A percentile compares a stretch with the other conserved stretches of the same genome.
phyloP scores from a whole-genome alignment of 2,888 invertebrate genomes.

The Pyralis farinalis region DNA sequence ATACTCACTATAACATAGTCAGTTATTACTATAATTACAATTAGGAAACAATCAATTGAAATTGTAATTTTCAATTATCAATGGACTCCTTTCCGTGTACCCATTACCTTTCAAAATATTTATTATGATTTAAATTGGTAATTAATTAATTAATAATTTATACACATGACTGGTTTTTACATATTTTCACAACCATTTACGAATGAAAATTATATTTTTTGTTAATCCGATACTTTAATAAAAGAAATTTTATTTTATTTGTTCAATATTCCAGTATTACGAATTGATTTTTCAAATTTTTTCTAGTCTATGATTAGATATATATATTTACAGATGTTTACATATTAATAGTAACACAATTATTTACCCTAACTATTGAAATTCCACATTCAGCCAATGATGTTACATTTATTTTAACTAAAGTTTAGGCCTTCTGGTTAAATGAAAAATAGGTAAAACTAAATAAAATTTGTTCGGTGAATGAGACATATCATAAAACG shows the following conservation, averaged over 20 bases:
- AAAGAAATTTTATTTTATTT: not conserved
- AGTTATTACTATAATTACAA: slow-evolving; percentile 37
- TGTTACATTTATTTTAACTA: too few species aligned
- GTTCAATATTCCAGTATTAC: not conserved
- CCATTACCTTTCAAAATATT: slow-evolving; percentile 3
- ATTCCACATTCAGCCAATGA: too few species aligned
- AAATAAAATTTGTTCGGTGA: too few species aligned
- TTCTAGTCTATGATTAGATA: not conserved
- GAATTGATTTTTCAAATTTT: slow-evolving; percentile 2
- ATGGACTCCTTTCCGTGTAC: slow-evolving; percentile 9
- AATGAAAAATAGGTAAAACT: too few species aligned
- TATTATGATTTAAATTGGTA: slow-evolving; percentile 9
- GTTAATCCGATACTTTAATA: slow-evolving; percentile 4
- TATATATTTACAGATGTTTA: slow-evolving; percentile 40
- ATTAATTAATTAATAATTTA: slow-evolving; percentile 17
- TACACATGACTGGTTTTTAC: slow-evolving; percentile 26
- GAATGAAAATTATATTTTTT: slow-evolving; percentile 32
- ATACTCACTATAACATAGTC: slow-evolving; percentile 28
- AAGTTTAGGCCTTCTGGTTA: too few species aligned
- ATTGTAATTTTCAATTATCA: slow-evolving; percentile 5
- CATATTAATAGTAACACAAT: slow-evolving; percentile 41
- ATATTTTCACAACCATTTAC: slow-evolving; percentile 59
- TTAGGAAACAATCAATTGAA: slow-evolving; percentile 27
- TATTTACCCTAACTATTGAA: slow-evolving; percentile 40
- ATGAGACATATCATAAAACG: too few species aligned